Conservation (phyloP, 2,113 vertebrate species). For the Numida meleagris region DNA sequence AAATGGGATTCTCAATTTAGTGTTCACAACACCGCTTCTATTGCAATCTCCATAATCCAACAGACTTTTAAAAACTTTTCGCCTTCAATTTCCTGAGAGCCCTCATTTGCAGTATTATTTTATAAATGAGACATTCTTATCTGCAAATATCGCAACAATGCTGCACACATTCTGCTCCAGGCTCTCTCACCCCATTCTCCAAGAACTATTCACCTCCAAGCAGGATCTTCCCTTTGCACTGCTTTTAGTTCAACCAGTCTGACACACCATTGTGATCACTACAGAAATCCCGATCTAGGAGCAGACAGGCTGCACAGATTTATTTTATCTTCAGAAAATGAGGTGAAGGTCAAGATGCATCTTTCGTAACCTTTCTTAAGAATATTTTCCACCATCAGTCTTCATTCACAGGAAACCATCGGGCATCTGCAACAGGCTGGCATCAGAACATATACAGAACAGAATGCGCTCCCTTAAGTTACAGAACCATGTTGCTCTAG, state of each 20-base stretch:
- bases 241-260: background rate
- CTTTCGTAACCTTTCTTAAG: background rate
- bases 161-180: accelerated
- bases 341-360: background rate
- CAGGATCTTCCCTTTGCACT: background rate
- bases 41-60: background rate
- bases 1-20: background rate
- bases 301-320: background rate
- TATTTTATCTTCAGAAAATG: background rate
- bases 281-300: background rate
- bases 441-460: background rate
- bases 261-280: background rate
- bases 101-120: background rate
- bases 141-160: background rate
- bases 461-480: background rate
- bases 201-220: background rate
- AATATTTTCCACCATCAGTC: background rate
- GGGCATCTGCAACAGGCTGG: background rate
- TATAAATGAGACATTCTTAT: background rate
- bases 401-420: background rate
- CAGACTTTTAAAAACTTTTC: background rate
- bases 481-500: background rate
- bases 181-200: background rate
- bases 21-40: background rate
- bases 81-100: background rate